These are phyloP conservation scores for Coregonus suidteri DNA, from an alignment of 2,797 vertebrate genomes.

Conservation along the genomic window DNA sequence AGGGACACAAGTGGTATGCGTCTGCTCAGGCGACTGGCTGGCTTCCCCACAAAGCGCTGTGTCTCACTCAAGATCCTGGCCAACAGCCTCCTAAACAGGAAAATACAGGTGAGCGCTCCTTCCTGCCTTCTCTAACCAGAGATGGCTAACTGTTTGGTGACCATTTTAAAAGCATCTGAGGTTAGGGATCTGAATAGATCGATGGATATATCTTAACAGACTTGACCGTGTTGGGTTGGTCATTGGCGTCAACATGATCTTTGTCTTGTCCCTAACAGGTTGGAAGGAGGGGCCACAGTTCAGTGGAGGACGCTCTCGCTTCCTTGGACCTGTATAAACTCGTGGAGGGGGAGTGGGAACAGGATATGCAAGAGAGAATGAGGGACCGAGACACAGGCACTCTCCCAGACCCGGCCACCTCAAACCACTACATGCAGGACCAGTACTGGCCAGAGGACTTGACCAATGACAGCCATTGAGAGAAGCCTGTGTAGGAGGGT, in stretches of 20 bases:
- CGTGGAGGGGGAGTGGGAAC: constrained; percentile 88
- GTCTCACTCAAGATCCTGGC: constrained; percentile 85
- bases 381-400: constrained; percentile 27
- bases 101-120: constrained; percentile 83
- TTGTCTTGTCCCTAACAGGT: constrained; percentile 63
- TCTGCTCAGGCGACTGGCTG: constrained; percentile 70
- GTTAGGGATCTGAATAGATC: too few species aligned
- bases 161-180: too few species aligned
- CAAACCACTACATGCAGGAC: constrained; percentile 88
- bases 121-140: background rate
- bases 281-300: constrained; percentile 83
- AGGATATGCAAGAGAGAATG: constrained; percentile 68
- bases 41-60: constrained; percentile 45
- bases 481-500: constrained; percentile 47
- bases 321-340: constrained; percentile 92
- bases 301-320: constrained; percentile 87
- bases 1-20: constrained; percentile 82
- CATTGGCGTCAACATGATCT: background rate
- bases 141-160: background rate
- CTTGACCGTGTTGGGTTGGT: background rate
- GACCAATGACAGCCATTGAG: constrained; percentile 60
- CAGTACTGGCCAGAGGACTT: constrained; percentile 87
- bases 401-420: constrained; percentile 43
- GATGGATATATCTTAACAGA: too few species aligned
- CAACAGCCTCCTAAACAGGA: constrained; percentile 79